A percentile compares a stretch with the other conserved stretches of the same genome.
phyloP scores from a whole-genome alignment of 1,140 invertebrate genomes.

The Drosophila sucinea region DNA sequence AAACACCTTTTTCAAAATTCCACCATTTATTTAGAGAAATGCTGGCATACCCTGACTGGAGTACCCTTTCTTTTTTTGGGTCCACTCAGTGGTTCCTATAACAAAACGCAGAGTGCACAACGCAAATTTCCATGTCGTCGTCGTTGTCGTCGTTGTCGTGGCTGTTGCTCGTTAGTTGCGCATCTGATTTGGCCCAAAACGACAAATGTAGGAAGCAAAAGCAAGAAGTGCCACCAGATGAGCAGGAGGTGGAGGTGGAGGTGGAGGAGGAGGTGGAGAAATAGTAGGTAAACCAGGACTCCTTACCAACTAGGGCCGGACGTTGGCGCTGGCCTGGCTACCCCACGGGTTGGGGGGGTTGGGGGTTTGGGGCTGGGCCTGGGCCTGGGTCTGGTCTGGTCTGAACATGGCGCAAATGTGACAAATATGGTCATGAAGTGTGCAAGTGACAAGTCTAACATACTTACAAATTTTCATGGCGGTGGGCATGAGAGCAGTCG shows the following conservation, averaged over 20 bases:
- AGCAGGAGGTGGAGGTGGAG: not conserved
- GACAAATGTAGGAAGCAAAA: conserved; percentile 48
- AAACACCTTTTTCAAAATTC: too few relatives aligned
- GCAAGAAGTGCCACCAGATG: conserved; percentile 20
- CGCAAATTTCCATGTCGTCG: conserved; percentile 73
- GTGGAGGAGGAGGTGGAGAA: conserved; percentile 17
- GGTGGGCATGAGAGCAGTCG: conserved; percentile 4
- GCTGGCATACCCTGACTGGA: too few relatives aligned
- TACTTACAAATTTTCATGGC: conserved; percentile 79
- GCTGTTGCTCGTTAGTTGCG: conserved; percentile 79
- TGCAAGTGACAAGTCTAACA: conserved; percentile 81
- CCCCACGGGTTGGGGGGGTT: conserved; percentile 9
- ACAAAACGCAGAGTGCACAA: conserved; percentile 55
- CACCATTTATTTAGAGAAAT: too few relatives aligned
- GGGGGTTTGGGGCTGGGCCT: conserved; percentile 15
- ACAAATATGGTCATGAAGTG: conserved; percentile 82
- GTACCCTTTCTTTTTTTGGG: conserved; percentile 20
- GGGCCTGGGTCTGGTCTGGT: not conserved
- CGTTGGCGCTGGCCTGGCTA: conserved; percentile 15
- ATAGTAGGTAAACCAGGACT: conserved; percentile 39
- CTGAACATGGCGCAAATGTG: conserved; percentile 79
- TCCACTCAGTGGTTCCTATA: conserved; percentile 34
- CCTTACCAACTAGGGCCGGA: conserved; percentile 52
- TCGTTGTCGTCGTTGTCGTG: conserved; percentile 60
- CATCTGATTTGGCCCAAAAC: conserved; percentile 67